Percentiles rank a stretch among this genome's conserved stretches.
These are phyloP conservation scores for Sinelater perroti DNA, from an alignment of 2,888 invertebrate genomes.

Conservation along the genomic window DNA sequence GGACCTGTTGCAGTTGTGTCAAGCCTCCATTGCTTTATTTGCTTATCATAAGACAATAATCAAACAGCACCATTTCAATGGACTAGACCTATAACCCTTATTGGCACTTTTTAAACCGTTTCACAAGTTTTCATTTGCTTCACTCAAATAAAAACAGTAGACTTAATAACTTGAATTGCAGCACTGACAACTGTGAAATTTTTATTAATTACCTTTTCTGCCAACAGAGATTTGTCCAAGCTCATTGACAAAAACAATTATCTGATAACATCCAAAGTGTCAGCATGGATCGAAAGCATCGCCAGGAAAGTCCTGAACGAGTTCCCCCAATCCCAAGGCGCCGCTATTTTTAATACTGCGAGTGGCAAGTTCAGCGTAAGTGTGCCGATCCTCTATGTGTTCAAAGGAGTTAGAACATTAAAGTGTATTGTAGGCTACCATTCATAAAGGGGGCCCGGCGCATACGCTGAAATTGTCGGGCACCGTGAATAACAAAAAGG, in stretches of 20 bases:
- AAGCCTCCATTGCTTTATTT: no score
- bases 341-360: neutral
- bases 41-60: no score
- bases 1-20: no score
- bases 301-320: conserved; percentile 61
- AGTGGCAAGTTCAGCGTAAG: neutral
- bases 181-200: no score
- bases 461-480: conserved; percentile 62
- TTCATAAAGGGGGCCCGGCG: conserved; percentile 65
- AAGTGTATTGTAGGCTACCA: conserved; percentile 53
- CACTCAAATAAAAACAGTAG: no score
- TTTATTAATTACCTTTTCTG: no score
- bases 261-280: conserved; percentile 62
- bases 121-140: no score
- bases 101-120: no score
- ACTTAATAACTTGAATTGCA: no score
- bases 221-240: conserved; percentile 37
- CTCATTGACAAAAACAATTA: conserved; percentile 60
- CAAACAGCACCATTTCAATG: no score
- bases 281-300: conserved; percentile 65
- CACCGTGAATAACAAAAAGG: conserved; percentile 42
- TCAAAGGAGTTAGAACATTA: neutral
- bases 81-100: no score
- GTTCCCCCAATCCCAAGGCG: conserved; percentile 42
- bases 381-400: neutral